Evolutionary conservation across 1,140 invertebrate genomes (phyloP), one percentile per base, ranked within the genome.

Genomic region (Glomeris maerens): DNA sequence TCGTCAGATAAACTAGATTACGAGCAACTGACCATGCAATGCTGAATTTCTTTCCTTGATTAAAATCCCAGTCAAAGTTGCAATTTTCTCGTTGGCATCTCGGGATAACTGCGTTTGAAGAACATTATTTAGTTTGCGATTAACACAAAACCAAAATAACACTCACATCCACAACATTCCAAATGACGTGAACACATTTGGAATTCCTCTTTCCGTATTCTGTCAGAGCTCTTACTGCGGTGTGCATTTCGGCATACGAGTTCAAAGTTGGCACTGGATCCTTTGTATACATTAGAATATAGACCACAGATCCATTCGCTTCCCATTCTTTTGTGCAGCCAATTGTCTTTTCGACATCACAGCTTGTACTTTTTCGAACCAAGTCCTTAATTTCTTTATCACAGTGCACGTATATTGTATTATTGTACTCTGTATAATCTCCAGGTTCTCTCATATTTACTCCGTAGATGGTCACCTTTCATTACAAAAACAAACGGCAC

Each of bases 141-240:
- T n/a, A n/a, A n/a, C n/a, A n/a, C n/a, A n/a, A n/a, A n/a, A n/a
- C n/a, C n/a, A n/a, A n/a, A n/a, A n/a, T n/a, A n/a, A n/a, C n/a
- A n/a, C n/a, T n/a, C n/a, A n/a, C n/a, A n/a, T n/a, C n/a, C n/a
- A 5, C 40, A 42, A 42, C 17, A 17, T 42, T 42, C 40, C 40
- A 42, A 17, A 42, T 42, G 4, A 42, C 10, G 25, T 42, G 20
- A 42, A 4, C 4, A 42, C 40, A 42, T 21, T 17, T 42, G 4
- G 25, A 42, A 10, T 17, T 17, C 25, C 25, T 42, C 20, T 25
- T 42, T 17, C 25, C 25, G 4, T 10, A 17, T 5, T 42, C 17
- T 7, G 40, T 25, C 20, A 42, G 20, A 10, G 20, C 25, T 21
- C 25, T 42, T 21, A 25, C 40, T 10, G 40, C 40, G 5, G 25